Conservation (phyloP, 23 tunicate genomes). For the Oikopleura vanhoeffeni region DNA sequence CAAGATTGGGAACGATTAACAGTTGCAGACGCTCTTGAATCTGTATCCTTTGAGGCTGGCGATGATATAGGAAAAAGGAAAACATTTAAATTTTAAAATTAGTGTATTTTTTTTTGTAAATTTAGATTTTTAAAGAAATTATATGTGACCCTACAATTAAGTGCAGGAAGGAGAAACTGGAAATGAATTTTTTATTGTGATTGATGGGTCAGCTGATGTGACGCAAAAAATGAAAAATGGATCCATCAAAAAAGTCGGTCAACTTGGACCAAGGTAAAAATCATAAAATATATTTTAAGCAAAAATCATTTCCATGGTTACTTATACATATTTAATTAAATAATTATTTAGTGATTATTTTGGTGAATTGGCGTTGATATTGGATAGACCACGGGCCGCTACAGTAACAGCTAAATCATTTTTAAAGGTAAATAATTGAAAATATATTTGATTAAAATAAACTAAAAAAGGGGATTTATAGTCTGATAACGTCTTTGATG, state of each 20-base stretch:
- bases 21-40: slow-evolving; percentile 91
- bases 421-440: slow-evolving; percentile 24
- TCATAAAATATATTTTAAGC: too few species aligned
- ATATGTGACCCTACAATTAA: not conserved
- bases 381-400: slow-evolving; percentile 93
- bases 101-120: too few species aligned
- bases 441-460: too few species aligned
- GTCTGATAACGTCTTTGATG: too few species aligned
- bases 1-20: slow-evolving; percentile 93
- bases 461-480: too few species aligned
- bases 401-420: slow-evolving; percentile 62
- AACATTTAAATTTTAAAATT: too few species aligned
- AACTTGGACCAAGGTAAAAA: slow-evolving; percentile 13
- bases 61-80: slow-evolving; percentile 42
- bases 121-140: too few species aligned
- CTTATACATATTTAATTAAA: too few species aligned
- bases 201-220: slow-evolving; percentile 32
- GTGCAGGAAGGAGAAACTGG: slow-evolving; percentile 86
- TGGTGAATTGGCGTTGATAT: slow-evolving; percentile 81
- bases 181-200: slow-evolving; percentile 75
- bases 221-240: not conserved
- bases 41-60: slow-evolving; percentile 40
- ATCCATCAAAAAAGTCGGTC: not conserved
- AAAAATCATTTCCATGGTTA: too few species aligned
- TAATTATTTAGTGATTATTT: not conserved